These are phyloP conservation scores for Chaetops frenatus DNA, from an alignment of 2,113 vertebrate species.

Conservation along the genomic window DNA sequence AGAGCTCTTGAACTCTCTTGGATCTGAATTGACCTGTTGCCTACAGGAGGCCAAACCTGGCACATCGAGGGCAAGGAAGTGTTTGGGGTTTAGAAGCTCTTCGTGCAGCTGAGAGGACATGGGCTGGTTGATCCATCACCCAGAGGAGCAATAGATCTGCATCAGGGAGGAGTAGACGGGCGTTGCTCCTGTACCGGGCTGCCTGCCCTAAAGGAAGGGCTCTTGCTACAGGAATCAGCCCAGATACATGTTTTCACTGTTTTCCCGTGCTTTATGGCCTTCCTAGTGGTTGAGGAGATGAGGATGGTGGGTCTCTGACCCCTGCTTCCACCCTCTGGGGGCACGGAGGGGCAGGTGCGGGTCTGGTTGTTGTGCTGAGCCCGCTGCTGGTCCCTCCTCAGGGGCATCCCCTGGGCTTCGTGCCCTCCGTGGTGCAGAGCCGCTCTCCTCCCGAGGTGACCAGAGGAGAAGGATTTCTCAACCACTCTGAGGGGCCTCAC, in stretches of 20 bases:
- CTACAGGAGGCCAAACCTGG: not conserved
- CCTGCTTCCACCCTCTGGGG: fast-evolving
- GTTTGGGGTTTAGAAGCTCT: not conserved
- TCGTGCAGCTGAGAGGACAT: not conserved
- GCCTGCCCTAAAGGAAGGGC: not conserved
- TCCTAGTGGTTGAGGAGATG: fast-evolving
- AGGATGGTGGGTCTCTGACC: not conserved
- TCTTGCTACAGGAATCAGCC: not conserved
- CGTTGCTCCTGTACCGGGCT: not conserved
- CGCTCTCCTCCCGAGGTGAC: not conserved
- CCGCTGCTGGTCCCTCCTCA: not conserved
- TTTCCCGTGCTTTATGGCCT: not conserved
- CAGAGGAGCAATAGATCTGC: not conserved
- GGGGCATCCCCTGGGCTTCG: not conserved
- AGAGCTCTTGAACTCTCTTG: too few relatives aligned
- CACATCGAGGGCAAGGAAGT: not conserved
- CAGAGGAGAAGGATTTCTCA: not conserved
- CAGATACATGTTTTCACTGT: fast-evolving
- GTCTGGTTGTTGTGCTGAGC: not conserved
- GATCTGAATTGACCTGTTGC: not conserved
- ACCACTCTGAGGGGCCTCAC: fast-evolving
- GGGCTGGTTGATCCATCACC: too few relatives aligned
- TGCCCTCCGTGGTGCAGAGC: fast-evolving
- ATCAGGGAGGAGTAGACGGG: not conserved
- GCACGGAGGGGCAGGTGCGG: fast-evolving